A percentile compares a stretch with the other conserved stretches of the same genome.
Conservation (phyloP, 2,113 vertebrate genomes). For the Columba janthina region DNA sequence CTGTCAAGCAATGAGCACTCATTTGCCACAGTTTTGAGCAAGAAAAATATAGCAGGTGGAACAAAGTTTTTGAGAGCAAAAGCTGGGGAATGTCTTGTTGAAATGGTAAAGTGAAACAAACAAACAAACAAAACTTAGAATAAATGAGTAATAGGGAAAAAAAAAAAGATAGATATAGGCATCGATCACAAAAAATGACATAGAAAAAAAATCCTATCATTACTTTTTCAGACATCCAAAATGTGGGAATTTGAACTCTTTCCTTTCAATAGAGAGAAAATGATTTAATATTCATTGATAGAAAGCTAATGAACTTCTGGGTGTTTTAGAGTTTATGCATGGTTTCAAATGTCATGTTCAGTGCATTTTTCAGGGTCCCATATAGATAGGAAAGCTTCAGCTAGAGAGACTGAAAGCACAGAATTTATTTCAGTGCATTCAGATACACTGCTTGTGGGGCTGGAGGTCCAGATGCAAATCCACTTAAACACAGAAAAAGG, state of each 20-base stretch:
- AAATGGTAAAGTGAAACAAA: neutral
- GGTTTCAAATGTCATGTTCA: neutral
- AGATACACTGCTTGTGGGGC: neutral
- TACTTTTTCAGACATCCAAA: neutral
- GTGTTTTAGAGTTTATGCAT: neutral
- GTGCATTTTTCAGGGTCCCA: neutral
- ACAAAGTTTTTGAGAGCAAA: neutral
- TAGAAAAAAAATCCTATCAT: neutral
- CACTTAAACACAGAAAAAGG: neutral
- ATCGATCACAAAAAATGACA: neutral
- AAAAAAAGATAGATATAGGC: neutral
- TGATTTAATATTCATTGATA: neutral
- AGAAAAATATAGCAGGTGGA: neutral
- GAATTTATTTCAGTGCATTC: neutral
- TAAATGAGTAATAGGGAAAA: neutral
- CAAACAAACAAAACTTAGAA: neutral
- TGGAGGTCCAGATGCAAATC: neutral
- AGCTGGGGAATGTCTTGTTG: neutral
- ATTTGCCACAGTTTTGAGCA: neutral
- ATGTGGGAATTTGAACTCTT: neutral
- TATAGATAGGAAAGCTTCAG: neutral
- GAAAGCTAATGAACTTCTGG: neutral
- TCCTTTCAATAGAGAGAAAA: neutral
- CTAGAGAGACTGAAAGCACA: neutral
- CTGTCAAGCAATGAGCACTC: neutral